These are phyloP conservation scores for Cheilinus undulatus DNA, from an alignment of 2,113 vertebrate species.

Conservation along the genomic window DNA sequence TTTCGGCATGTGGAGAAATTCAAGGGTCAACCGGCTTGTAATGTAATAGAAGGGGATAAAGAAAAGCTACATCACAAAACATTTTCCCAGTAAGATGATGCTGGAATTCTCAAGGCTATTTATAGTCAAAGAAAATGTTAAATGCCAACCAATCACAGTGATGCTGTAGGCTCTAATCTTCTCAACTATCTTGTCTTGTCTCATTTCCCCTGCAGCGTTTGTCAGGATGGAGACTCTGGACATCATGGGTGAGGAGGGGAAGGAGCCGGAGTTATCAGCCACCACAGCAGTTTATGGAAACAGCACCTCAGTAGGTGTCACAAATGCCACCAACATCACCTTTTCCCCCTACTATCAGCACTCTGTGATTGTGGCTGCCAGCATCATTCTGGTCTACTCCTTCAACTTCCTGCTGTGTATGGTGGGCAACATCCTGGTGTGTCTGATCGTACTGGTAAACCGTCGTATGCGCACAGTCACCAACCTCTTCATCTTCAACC, in stretches of 20 bases:
- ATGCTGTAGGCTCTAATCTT: background rate
- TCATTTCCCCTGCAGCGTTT: slow-evolving; percentile 29
- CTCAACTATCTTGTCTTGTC: background rate
- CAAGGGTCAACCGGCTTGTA: too few relatives aligned
- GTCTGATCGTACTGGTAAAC: slow-evolving; percentile 84
- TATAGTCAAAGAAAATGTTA: too few relatives aligned
- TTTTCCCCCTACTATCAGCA: slow-evolving; percentile 86
- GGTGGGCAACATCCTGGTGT: slow-evolving; percentile 86
- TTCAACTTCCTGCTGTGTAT: slow-evolving; percentile 88
- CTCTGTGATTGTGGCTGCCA: slow-evolving; percentile 78
- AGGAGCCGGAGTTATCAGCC: slow-evolving; percentile 57
- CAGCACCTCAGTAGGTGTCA: slow-evolving; percentile 23
- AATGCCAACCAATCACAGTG: background rate
- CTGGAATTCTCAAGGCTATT: too few relatives aligned
- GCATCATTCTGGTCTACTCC: slow-evolving; percentile 83
- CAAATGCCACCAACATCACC: slow-evolving; percentile 70
- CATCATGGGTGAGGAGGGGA: slow-evolving; percentile 20
- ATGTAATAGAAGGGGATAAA: too few relatives aligned
- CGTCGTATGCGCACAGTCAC: slow-evolving; percentile 85
- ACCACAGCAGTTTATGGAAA: slow-evolving; percentile 36
- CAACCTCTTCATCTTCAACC: slow-evolving; percentile 88
- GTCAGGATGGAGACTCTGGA: slow-evolving; percentile 61
- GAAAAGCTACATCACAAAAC: too few relatives aligned
- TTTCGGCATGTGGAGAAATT: too few relatives aligned
- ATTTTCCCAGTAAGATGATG: too few relatives aligned